Evolutionary conservation across 23 tunicate genomes (phyloP).

Genomic region (Styela plicata): DNA sequence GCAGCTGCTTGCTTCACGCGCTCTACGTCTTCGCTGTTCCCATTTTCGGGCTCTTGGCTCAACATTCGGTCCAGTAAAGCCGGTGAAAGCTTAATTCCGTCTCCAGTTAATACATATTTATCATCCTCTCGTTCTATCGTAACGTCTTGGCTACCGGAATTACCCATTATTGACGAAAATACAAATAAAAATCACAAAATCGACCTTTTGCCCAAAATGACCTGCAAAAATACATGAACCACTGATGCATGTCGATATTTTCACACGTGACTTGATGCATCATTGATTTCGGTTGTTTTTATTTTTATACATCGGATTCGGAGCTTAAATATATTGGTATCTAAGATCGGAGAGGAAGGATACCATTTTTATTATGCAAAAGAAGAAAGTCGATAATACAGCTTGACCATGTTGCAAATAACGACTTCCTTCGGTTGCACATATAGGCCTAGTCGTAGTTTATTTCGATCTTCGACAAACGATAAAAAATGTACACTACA

Average conservation of each 20-base stretch:
- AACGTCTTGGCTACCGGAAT: slow-evolving; percentile 38
- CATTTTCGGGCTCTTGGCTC: not conserved
- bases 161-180: slow-evolving; percentile 57
- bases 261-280: not conserved
- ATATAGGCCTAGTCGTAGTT: too few relatives aligned
- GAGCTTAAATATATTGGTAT: too few relatives aligned
- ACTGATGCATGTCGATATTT: not conserved
- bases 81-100: slow-evolving; percentile 40
- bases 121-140: slow-evolving; percentile 49
- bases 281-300: too few relatives aligned
- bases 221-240: too few relatives aligned
- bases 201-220: not conserved
- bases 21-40: slow-evolving; percentile 12
- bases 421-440: too few relatives aligned
- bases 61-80: slow-evolving; percentile 20
- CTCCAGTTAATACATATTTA: slow-evolving; percentile 40
- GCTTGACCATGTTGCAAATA: too few relatives aligned
- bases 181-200: not conserved
- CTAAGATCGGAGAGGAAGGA: too few relatives aligned
- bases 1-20: slow-evolving; percentile 3
- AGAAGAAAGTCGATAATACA: too few relatives aligned
- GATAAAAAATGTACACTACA: too few relatives aligned
- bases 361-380: too few relatives aligned
- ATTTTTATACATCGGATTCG: too few relatives aligned
- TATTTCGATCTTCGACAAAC: too few relatives aligned